These are phyloP conservation scores for Sylvia atricapilla DNA, from an alignment of 2,113 vertebrate genomes.

Conservation along the genomic window DNA sequence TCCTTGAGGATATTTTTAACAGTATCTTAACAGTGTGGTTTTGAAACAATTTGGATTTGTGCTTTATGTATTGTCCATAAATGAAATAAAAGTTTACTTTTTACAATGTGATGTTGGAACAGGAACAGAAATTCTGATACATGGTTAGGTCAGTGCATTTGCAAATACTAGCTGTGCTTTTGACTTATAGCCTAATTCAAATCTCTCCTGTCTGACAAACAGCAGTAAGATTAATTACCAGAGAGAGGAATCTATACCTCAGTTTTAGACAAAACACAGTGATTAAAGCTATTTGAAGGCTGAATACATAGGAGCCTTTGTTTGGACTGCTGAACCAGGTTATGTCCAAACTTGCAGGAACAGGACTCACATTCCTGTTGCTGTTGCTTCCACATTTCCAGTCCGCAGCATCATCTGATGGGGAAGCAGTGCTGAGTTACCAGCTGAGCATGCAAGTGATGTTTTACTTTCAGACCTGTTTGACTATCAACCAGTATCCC, in stretches of 20 bases:
- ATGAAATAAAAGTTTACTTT: neutral
- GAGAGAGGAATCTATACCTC: neutral
- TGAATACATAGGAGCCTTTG: neutral
- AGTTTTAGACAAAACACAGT: neutral
- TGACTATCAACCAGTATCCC: neutral
- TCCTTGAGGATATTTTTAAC: neutral
- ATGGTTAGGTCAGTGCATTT: fast-evolving
- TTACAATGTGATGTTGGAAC: neutral
- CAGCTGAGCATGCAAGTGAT: neutral
- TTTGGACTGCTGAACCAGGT: neutral
- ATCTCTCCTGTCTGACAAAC: neutral
- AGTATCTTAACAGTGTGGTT: neutral
- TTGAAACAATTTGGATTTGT: neutral
- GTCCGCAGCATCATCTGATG: neutral
- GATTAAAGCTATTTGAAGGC: neutral
- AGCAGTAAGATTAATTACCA: neutral
- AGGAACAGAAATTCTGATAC: neutral
- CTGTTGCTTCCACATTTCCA: neutral
- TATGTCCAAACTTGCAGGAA: neutral
- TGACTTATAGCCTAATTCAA: neutral
- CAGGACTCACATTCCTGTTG: neutral
- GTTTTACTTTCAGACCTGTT: neutral
- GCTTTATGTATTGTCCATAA: neutral
- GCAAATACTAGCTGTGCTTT: neutral
- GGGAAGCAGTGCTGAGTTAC: neutral